phyloP scores from a whole-genome alignment of 92 coral and sea anemone genomes.

The Epizoanthus ramosus region DNA sequence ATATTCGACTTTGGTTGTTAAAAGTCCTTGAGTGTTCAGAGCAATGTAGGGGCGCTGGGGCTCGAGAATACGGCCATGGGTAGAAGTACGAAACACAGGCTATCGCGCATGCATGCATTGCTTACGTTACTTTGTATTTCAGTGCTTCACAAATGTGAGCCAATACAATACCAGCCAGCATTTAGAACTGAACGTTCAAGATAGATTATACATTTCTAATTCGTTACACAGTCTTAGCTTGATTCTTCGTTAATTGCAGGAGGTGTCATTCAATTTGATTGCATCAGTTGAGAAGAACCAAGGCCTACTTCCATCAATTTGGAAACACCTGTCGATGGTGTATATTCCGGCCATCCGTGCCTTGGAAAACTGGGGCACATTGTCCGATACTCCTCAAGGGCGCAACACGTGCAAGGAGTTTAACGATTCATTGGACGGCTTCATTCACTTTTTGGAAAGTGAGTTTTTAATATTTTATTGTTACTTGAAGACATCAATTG shows the following conservation, averaged over 20 bases:
- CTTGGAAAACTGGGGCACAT: constrained; percentile 78
- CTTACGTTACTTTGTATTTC: no score
- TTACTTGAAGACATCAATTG: no score
- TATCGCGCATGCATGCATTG: no score
- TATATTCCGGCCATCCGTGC: constrained; percentile 77
- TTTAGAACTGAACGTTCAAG: no score
- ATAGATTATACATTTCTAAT: no score
- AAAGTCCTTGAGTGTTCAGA: no score
- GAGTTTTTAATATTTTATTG: constrained; percentile 5
- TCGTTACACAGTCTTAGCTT: not conserved
- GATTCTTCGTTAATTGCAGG: constrained; percentile 53
- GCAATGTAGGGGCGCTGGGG: no score
- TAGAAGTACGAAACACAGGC: no score
- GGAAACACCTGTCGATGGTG: constrained; percentile 62
- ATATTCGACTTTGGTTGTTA: no score
- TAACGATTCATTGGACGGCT: constrained; percentile 72
- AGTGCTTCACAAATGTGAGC: no score
- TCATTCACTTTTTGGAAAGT: constrained; percentile 85
- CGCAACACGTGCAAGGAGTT: constrained; percentile 63
- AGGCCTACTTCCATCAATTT: constrained; percentile 68
- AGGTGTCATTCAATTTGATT: constrained; percentile 69
- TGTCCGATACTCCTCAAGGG: constrained; percentile 82
- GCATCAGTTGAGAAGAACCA: constrained; percentile 55
- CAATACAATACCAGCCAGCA: no score
- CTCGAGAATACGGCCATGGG: no score